Percentiles rank a stretch among this genome's conserved stretches.
Evolutionary conservation across 2,113 vertebrate species (phyloP).

Genomic region (Mohoua ochrocephala): DNA sequence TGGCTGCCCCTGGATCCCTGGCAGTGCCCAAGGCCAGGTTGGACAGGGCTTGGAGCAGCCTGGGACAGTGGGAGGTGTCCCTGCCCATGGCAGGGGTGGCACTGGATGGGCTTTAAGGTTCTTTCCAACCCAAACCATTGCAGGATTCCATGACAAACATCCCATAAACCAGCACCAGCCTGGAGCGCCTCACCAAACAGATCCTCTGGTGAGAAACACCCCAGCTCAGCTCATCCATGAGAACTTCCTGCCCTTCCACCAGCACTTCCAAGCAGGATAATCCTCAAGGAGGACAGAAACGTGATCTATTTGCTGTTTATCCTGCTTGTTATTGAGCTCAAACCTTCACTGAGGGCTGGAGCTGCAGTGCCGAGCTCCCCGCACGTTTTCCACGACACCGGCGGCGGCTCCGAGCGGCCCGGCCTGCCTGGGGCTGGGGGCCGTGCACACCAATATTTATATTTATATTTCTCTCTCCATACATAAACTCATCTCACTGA

Average conservation of each 20-base stretch:
- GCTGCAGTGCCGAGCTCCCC: neutral
- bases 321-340: neutral
- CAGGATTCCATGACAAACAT: neutral
- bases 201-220: neutral
- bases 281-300: neutral
- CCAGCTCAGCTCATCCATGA: neutral
- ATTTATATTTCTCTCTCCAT: neutral
- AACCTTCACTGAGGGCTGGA: neutral
- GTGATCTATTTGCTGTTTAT: neutral
- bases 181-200: neutral
- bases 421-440: neutral
- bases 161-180: neutral
- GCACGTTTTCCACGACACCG: neutral
- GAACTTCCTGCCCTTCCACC: neutral
- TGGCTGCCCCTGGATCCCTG: neutral
- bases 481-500: neutral
- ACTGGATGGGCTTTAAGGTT: neutral
- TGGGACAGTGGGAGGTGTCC: accelerated
- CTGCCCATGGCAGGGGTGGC: neutral
- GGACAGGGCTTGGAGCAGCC: accelerated
- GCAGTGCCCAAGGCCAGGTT: accelerated
- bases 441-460: accelerated
- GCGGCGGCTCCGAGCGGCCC: neutral
- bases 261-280: neutral
- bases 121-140: neutral